These are phyloP conservation scores for Ericerus pela DNA, from an alignment of 1,140 invertebrate species.

Conservation along the genomic window DNA sequence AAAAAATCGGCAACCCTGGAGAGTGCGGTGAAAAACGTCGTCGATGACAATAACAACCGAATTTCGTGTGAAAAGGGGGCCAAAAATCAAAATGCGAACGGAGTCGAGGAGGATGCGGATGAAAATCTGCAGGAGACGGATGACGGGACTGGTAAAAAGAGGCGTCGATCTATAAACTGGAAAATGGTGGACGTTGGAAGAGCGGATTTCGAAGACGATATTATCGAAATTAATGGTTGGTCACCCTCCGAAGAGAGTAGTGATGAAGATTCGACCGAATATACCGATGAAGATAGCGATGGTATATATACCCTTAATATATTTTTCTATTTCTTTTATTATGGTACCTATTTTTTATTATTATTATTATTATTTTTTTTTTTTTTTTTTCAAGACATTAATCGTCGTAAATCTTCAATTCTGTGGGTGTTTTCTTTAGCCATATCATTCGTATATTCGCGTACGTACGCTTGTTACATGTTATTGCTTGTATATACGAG, in stretches of 20 bases:
- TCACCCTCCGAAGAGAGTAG: background rate
- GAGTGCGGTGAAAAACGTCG: background rate
- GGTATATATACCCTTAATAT: background rate
- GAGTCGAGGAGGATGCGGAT: background rate
- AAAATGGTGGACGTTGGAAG: slow-evolving; percentile 4
- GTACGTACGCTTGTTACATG: too few relatives aligned
- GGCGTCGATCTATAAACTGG: slow-evolving; percentile 1
- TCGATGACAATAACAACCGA: background rate
- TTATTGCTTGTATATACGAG: too few relatives aligned
- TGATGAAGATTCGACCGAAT: background rate
- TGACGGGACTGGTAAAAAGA: too few relatives aligned
- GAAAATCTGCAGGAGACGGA: background rate
- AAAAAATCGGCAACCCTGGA: background rate
- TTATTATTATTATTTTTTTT: too few relatives aligned
- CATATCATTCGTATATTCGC: too few relatives aligned
- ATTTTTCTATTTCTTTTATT: too few relatives aligned
- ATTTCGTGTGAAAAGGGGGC: background rate
- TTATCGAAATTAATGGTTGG: background rate
- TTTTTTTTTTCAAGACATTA: too few relatives aligned
- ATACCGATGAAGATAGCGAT: slow-evolving; percentile 4
- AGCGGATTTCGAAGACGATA: background rate
- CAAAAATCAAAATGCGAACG: background rate
- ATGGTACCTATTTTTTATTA: too few relatives aligned
- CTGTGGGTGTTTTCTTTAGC: too few relatives aligned
- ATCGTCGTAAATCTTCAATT: too few relatives aligned